phyloP scores from a whole-genome alignment of 2,797 vertebrate species.

The Gorsachius magnificus region DNA sequence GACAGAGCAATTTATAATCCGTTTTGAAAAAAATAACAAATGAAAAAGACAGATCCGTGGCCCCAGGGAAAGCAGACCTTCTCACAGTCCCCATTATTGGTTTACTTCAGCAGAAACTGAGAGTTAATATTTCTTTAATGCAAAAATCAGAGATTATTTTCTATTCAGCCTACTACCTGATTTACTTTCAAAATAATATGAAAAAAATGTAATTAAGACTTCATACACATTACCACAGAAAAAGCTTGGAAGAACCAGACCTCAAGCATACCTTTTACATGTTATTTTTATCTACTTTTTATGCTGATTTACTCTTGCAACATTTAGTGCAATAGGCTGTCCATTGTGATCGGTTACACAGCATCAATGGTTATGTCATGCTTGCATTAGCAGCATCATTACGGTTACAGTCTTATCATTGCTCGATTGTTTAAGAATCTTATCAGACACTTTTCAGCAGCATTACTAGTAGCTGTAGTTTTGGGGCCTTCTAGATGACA shows the following conservation, averaged over 20 bases:
- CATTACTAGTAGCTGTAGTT: rapidly evolving
- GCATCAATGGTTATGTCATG: no score
- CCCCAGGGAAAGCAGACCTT: background rate
- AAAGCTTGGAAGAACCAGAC: background rate
- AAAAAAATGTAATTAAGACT: background rate
- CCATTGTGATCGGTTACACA: background rate
- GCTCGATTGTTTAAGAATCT: background rate
- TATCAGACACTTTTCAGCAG: background rate
- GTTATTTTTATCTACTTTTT: background rate
- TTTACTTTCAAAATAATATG: background rate
- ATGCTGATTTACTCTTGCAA: background rate
- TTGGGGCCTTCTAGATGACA: background rate
- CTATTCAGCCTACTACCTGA: background rate
- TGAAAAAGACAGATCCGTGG: background rate
- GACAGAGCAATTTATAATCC: background rate
- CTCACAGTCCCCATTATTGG: background rate
- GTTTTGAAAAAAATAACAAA: background rate
- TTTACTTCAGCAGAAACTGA: background rate
- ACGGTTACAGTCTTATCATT: no score
- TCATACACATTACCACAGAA: background rate
- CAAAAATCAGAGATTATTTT: background rate
- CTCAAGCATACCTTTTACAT: background rate
- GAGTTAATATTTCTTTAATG: background rate
- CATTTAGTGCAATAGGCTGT: background rate
- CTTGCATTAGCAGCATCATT: background rate